Percentiles rank a stretch among this genome's conserved stretches.
These are phyloP conservation scores for Tipula confusa DNA, from an alignment of 2,888 invertebrate genomes.

Conservation along the genomic window DNA sequence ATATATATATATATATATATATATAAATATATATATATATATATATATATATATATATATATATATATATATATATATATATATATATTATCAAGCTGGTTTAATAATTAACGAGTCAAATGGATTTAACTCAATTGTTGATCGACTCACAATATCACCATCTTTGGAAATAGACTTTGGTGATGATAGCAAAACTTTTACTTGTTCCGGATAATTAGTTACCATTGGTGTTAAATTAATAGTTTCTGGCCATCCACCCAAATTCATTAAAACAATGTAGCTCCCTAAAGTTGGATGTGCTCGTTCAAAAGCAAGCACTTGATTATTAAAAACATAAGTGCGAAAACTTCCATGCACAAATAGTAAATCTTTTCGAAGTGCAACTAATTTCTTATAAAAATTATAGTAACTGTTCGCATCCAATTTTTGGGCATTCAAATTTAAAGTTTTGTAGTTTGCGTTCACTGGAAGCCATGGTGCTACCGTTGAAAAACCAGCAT, in stretches of 20 bases:
- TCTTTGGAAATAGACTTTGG: background rate
- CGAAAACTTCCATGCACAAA: slow-evolving; percentile 51
- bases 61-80: too few relatives aligned
- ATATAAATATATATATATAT: too few relatives aligned
- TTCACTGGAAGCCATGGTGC: slow-evolving; percentile 62
- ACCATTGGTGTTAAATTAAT: background rate
- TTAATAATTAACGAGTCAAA: background rate
- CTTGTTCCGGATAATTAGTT: background rate
- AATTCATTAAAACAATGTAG: background rate
- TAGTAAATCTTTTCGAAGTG: slow-evolving; percentile 52
- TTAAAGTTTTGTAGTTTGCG: slow-evolving; percentile 52
- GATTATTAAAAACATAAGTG: background rate
- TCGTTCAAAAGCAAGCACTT: background rate
- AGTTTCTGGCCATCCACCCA: background rate
- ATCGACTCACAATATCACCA: background rate
- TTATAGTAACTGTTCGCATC: slow-evolving; percentile 53
- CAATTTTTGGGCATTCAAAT: slow-evolving; percentile 52
- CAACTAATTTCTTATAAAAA: slow-evolving; percentile 54
- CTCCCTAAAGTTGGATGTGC: background rate
- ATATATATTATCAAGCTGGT: background rate
- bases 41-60: too few relatives aligned
- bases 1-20: too few relatives aligned
- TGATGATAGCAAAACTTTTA: background rate
- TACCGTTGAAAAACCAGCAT: slow-evolving; percentile 41
- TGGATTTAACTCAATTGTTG: background rate